Conservation (phyloP, 2,888 invertebrate genomes). For the Drosophila emarginata region DNA sequence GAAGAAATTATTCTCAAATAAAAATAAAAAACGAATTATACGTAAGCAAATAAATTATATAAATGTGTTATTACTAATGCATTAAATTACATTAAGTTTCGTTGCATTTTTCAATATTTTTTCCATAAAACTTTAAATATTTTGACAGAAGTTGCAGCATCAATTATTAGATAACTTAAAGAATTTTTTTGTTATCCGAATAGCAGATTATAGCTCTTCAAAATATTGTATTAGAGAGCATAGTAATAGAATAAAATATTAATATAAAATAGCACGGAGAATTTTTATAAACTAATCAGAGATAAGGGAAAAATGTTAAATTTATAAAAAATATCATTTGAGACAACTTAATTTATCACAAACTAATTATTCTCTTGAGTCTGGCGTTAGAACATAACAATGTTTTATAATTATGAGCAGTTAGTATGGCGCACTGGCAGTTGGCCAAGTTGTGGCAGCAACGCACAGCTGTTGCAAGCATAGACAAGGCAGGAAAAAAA, state of each 20-base stretch:
- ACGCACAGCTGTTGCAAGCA: constrained; percentile 41
- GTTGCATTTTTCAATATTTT: not conserved
- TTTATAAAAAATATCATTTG: not conserved
- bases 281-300: not conserved
- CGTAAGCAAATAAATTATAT: too few species aligned
- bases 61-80: too few species aligned
- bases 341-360: constrained; percentile 2
- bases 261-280: too few species aligned
- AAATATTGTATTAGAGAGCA: too few species aligned
- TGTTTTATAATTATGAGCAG: constrained; percentile 55
- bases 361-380: not conserved
- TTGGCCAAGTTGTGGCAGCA: constrained; percentile 41
- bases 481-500: constrained; percentile 13
- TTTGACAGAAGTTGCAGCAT: too few species aligned
- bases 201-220: too few species aligned
- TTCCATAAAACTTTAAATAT: not conserved
- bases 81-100: too few species aligned
- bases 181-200: too few species aligned
- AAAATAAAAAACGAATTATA: too few species aligned
- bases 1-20: too few species aligned
- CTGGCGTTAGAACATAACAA: constrained; percentile 7
- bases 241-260: too few species aligned
- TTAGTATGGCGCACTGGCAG: constrained; percentile 47
- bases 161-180: too few species aligned
- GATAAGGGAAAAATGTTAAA: not conserved